Percentiles rank a stretch among this genome's conserved stretches.
phyloP scores from a whole-genome alignment of 2,888 invertebrate species.

The Mantis religiosa region DNA sequence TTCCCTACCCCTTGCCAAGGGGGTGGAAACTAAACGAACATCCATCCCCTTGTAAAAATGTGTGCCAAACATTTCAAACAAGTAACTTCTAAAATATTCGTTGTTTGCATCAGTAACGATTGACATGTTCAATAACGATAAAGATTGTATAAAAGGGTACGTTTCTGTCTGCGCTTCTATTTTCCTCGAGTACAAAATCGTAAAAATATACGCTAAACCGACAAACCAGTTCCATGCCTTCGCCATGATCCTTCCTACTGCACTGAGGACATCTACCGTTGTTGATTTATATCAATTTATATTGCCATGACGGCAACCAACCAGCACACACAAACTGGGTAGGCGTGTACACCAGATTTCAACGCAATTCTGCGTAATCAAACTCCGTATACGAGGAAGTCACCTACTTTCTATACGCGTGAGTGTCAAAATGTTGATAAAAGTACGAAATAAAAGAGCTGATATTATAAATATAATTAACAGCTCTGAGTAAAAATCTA shows the following conservation, averaged over 20 bases:
- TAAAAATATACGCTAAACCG: slow-evolving; percentile 5
- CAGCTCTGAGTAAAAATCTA: too few species aligned
- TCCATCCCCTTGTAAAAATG: slow-evolving; percentile 30
- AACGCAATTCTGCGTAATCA: neutral
- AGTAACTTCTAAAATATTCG: slow-evolving; percentile 29
- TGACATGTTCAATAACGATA: slow-evolving; percentile 32
- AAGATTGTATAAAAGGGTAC: slow-evolving; percentile 29
- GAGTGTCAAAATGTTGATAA: too few species aligned
- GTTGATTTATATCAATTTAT: neutral
- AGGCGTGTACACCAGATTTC: neutral
- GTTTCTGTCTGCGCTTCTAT: neutral
- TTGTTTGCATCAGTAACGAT: slow-evolving; percentile 25
- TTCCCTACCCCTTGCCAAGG: slow-evolving; percentile 26
- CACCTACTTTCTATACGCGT: neutral
- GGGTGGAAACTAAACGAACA: slow-evolving; percentile 29
- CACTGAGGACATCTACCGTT: slow-evolving; percentile 3
- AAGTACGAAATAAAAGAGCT: too few species aligned
- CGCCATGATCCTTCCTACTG: slow-evolving; percentile 21
- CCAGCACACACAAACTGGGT: neutral
- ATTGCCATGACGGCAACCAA: neutral
- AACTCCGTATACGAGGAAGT: neutral
- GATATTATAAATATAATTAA: too few species aligned
- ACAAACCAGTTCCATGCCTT: neutral
- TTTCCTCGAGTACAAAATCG: slow-evolving; percentile 16
- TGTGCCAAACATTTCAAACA: slow-evolving; percentile 31